Conservation (phyloP, 2,888 invertebrate species). For the Acanthacorydalis orientalis region DNA sequence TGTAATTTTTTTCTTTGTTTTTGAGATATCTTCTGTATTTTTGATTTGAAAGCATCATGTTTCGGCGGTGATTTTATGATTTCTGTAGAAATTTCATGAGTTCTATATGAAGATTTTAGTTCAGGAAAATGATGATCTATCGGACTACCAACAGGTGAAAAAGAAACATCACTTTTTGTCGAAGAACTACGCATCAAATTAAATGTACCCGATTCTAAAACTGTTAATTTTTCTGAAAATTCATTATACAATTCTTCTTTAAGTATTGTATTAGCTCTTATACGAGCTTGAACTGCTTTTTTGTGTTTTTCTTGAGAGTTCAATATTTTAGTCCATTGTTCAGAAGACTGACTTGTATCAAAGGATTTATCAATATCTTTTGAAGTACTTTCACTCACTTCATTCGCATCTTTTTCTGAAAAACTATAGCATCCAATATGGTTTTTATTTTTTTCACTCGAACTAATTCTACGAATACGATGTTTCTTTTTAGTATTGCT, state of each 20-base stretch:
- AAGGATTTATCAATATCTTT: conserved; percentile 11
- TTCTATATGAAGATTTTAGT: too few species aligned
- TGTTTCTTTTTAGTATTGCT: conserved; percentile 11
- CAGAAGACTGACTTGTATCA: too few species aligned
- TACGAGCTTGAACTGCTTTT: conserved; percentile 26
- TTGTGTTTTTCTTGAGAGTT: conserved; percentile 25
- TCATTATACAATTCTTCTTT: conserved; percentile 18
- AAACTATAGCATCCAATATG: conserved; percentile 14
- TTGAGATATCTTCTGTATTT: conserved; percentile 37
- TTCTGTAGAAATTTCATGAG: neutral
- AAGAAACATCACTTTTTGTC: neutral
- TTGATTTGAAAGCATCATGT: conserved; percentile 13
- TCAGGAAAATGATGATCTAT: neutral
- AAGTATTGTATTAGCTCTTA: conserved; percentile 28
- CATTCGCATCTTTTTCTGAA: conserved; percentile 8
- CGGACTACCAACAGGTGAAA: neutral
- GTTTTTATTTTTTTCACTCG: conserved; percentile 22
- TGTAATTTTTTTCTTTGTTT: conserved; percentile 41
- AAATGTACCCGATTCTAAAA: too few species aligned
- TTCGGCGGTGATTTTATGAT: conserved; percentile 1
- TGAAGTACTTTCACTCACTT: conserved; percentile 11
- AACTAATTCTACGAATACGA: conserved; percentile 17
- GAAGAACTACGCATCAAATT: neutral
- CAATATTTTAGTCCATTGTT: conserved; percentile 31
- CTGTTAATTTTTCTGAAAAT: too few species aligned